Evolutionary conservation across 2,797 vertebrate genomes (phyloP), one percentile per base, ranked within the genome.

Genomic region (Cirrhinus mrigala): DNA sequence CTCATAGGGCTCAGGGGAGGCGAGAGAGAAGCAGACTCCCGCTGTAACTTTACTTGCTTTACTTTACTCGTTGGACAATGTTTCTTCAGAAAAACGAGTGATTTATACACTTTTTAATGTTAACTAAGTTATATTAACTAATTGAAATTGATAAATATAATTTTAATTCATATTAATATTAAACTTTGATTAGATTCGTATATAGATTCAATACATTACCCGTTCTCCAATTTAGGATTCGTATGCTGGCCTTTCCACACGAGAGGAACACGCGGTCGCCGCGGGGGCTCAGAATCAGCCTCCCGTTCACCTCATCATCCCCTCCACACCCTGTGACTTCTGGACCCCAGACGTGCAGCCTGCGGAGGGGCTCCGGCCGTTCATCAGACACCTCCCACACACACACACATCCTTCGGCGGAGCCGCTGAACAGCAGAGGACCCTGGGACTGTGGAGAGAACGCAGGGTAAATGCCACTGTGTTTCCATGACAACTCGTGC

Each of bases 371-470:
- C 89, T 94, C 91, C 24, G 83, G 89, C 68, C 91, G 86, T 10
- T 82, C 87, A 75, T 92, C 89, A 11, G 79, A 89, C 86, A 94
- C 92, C 91, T 95, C 94, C 96, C 96, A 97, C 91, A 96, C 94
- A 66, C 94, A 96, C 89, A 97, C 91, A 20, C 91, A 93, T 37
- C 96, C 96, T 14, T 95, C 95, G 0, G 91, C 90, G 0, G 96
- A 95, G 85, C 94, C 93, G 8, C 94, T 95, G 91, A 96, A 97
- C 91, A 96, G 92, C 92, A 96, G 92, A 60, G 95, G 96, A 93
- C 96, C 96, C 90, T 96, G 96, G 88, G 94, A 91, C 96, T 96
- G 90, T 3, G 81, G 90, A 89, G 89, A 81, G 88, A 82, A 85
- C 22, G 8, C 27, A 83, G 50, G 48, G 81, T 81, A 69, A 88